phyloP scores from a whole-genome alignment of 2,797 vertebrate genomes.

The Chaetodon trifasciatus region DNA sequence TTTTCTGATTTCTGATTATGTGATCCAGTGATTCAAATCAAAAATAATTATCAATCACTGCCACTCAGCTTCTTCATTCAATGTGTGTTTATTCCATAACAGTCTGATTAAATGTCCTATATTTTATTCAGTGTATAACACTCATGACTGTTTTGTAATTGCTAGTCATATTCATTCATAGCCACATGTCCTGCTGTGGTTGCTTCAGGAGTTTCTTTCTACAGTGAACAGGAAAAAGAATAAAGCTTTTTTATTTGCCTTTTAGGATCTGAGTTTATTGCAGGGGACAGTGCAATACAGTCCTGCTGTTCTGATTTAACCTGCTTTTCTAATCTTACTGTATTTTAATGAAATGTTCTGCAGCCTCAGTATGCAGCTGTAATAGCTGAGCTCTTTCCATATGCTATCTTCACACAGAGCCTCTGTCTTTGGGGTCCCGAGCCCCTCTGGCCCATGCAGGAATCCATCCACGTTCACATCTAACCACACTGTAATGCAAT shows the following conservation, averaged over 20 bases:
- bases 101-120: background rate
- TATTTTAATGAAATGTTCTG: background rate
- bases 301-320: background rate
- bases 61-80: background rate
- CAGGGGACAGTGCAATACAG: too few species aligned
- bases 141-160: background rate
- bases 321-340: background rate
- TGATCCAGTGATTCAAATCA: background rate
- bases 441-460: background rate
- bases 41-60: background rate
- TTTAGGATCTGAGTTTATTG: background rate
- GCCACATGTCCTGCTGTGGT: background rate
- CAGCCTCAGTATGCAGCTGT: background rate
- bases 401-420: background rate
- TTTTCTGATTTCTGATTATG: background rate
- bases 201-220: background rate
- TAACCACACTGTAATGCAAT: background rate
- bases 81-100: too few species aligned
- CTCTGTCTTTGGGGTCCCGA: background rate
- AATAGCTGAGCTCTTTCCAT: background rate
- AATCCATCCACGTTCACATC: background rate
- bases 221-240: background rate
- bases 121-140: too few species aligned
- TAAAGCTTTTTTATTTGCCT: background rate
- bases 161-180: background rate